Evolutionary conservation across 2,797 vertebrate genomes (phyloP).

Genomic region (Aldrovandia affinis): DNA sequence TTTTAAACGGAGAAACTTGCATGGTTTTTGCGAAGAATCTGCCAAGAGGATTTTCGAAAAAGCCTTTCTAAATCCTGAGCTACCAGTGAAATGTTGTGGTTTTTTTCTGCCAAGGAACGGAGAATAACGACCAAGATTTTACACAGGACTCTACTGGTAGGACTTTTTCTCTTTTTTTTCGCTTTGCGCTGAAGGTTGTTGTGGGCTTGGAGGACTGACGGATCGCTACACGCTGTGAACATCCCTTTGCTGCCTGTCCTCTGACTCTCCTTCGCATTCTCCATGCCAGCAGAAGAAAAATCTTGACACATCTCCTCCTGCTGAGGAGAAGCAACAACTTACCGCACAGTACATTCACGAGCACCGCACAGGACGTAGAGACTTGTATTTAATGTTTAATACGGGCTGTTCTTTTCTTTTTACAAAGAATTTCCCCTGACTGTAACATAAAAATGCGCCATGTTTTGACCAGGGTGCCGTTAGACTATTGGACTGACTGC

Average conservation of each 20-base stretch:
- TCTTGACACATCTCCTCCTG: neutral
- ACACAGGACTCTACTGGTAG: neutral
- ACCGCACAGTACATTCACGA: neutral
- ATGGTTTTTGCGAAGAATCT: neutral
- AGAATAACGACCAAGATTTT: neutral
- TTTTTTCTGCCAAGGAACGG: too few species aligned
- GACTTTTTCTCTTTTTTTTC: neutral
- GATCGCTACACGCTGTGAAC: neutral
- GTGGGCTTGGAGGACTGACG: neutral
- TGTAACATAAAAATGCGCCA: neutral
- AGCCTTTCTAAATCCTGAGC: neutral
- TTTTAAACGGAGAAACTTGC: neutral
- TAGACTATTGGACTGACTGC: too few species aligned
- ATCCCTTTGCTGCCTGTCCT: neutral
- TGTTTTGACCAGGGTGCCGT: neutral
- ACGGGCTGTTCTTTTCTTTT: neutral
- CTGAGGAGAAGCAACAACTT: conserved; percentile 8
- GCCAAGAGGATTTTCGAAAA: neutral
- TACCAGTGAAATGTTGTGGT: too few species aligned
- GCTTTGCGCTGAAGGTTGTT: neutral
- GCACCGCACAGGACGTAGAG: neutral
- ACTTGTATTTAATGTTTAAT: neutral
- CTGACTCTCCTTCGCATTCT: neutral
- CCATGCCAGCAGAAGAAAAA: neutral
- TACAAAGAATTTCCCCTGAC: neutral